Evolutionary conservation across 2,113 vertebrate species (phyloP), one percentile per base, ranked within the genome.

Genomic region (Melanotaenia duboulayi): DNA sequence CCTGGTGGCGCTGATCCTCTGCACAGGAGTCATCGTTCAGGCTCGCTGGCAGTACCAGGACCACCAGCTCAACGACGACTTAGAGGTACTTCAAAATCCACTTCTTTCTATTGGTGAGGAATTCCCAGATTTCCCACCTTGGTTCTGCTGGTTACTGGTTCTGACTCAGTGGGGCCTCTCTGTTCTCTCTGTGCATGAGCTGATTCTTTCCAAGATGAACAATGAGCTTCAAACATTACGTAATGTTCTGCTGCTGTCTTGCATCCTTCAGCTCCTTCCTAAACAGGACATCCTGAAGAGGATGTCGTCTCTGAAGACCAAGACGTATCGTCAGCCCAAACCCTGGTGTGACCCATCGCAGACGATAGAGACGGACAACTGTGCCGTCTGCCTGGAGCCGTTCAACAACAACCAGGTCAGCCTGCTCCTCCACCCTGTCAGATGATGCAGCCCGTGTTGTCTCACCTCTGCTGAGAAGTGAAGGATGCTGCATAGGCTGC

Each of bases 351-450:
- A 92, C 67, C 87, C 52, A 22, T 89, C 71, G 49, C 84, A 67
- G 57, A 88, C 76, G 7, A 82, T 87, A 0, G 95, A 96, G 68
- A 92, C 92, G 0, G 96, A 98, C 11, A 96, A 93, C 90, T 99
- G 97, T 0, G 97, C 96, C 0, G 96, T 97, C 32, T 98, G 97
- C 85, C 89, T 99, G 91, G 97, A 99, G 85, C 93, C 95, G 51
- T 99, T 97, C 85, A 94, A 94, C 86, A 94, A 94, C 87, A 96
- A 97, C 80, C 97, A 99, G 95, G 97, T 97, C 5, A 14, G 74
- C 22, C 14, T 0, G 11, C 48, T 28, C 28, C 28, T 22, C 23
- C 12, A 3, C 12, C 4, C 22, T 22, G 6, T 17, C n/a, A 17
- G 17, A 16, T 11, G 4, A 22, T 44, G 32, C 28, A 10, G 8